These are phyloP conservation scores for Trematomus loennbergii DNA, from an alignment of 2,113 vertebrate genomes.

Conservation along the genomic window DNA sequence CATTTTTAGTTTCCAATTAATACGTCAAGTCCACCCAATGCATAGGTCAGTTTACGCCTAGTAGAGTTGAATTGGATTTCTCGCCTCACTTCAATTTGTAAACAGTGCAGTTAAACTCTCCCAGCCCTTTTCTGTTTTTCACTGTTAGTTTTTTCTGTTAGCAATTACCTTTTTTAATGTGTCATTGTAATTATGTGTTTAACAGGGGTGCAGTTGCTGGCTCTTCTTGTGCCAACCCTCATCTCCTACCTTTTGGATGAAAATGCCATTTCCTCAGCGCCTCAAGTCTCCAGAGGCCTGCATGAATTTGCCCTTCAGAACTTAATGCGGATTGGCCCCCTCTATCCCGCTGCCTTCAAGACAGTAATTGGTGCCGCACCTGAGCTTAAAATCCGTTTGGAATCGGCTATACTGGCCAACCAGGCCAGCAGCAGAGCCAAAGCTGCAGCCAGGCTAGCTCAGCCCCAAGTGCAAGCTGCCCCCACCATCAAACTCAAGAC, in stretches of 20 bases:
- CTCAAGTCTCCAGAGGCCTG: slow-evolving; percentile 89
- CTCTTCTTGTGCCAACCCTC: slow-evolving; percentile 94
- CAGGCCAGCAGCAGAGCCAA: slow-evolving; percentile 95
- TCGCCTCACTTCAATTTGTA: background rate
- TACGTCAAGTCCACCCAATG: too few relatives aligned
- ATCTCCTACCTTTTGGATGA: slow-evolving; percentile 97
- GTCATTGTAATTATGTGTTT: slow-evolving; percentile 29
- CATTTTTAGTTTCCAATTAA: too few relatives aligned
- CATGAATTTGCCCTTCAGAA: slow-evolving; percentile 98
- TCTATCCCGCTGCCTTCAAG: slow-evolving; percentile 97
- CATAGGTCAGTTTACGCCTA: too few relatives aligned
- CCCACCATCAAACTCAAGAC: slow-evolving; percentile 99
- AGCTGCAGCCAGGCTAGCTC: slow-evolving; percentile 88
- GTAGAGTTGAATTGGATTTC: background rate
- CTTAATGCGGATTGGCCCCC: slow-evolving; percentile 96
- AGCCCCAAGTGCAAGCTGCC: slow-evolving; percentile 89
- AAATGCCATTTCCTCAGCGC: slow-evolving; percentile 89
- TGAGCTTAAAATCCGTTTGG: slow-evolving; percentile 93
- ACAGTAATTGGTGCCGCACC: slow-evolving; percentile 97
- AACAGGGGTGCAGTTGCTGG: slow-evolving; percentile 93
- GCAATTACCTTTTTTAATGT: background rate
- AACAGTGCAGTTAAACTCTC: slow-evolving; percentile 5
- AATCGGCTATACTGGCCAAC: slow-evolving; percentile 94
- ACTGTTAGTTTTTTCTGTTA: background rate
- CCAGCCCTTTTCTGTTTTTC: background rate